Evolutionary conservation across 2,888 invertebrate species (phyloP).

Genomic region (Penaeus monodon): DNA sequence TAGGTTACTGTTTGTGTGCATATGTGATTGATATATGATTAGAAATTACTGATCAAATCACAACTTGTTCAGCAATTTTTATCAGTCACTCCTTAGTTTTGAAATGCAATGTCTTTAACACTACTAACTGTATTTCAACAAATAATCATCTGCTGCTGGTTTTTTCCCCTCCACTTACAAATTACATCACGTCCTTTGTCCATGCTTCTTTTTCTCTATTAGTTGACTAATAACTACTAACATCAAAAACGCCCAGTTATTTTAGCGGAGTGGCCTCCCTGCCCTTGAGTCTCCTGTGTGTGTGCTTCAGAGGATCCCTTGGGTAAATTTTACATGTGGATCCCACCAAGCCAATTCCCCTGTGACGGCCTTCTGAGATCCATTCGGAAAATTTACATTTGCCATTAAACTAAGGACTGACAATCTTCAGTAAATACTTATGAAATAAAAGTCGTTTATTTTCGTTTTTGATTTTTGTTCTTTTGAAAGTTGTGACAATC

Average conservation of each 20-base stretch:
- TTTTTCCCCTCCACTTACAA: slow-evolving; percentile 1
- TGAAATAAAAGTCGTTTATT: background rate
- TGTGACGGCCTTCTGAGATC: slow-evolving; percentile 7
- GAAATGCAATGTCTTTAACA: slow-evolving; percentile 9
- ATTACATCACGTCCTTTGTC: no score
- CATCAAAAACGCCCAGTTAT: background rate
- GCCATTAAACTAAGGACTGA: slow-evolving; percentile 47
- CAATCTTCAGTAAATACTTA: slow-evolving; percentile 38
- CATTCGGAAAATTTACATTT: slow-evolving; percentile 40
- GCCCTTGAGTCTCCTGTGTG: slow-evolving; percentile 27
- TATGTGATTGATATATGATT: no score
- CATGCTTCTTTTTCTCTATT: no score
- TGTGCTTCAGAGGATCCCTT: slow-evolving; percentile 51
- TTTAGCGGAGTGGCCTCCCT: slow-evolving; percentile 40
- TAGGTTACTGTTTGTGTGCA: no score
- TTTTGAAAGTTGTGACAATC: slow-evolving; percentile 21
- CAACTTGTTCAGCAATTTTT: no score
- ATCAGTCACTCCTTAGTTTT: slow-evolving; percentile 50
- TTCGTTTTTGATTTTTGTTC: background rate
- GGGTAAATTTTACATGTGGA: slow-evolving; percentile 42
- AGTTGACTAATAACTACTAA: slow-evolving; percentile 42
- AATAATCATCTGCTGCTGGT: slow-evolving; percentile 20
- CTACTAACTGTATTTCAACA: slow-evolving; percentile 27
- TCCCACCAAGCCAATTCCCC: background rate
- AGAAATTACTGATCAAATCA: no score